These are phyloP conservation scores for Trissolcus basalis DNA, from an alignment of 1,140 invertebrate genomes.

Conservation along the genomic window DNA sequence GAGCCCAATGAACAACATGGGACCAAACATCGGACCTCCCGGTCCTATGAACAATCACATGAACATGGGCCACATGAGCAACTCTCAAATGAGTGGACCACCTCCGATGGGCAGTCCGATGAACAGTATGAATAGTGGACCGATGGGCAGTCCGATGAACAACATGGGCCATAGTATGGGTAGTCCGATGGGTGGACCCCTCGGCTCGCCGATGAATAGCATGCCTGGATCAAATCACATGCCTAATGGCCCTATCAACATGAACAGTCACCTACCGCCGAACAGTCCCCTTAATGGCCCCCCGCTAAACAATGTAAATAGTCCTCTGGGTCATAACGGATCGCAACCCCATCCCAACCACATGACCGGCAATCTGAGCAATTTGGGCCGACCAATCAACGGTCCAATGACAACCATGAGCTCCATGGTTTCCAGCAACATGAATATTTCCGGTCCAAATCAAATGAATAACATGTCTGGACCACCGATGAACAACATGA, in stretches of 20 bases:
- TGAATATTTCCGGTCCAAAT: conserved; percentile 72
- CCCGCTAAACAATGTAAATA: conserved; percentile 73
- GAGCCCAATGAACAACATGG: conserved; percentile 83
- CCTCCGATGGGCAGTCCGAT: conserved; percentile 84
- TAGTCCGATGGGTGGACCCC: conserved; percentile 73
- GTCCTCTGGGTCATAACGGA: conserved; percentile 73
- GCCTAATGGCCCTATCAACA: conserved; percentile 73
- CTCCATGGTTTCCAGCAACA: conserved; percentile 77
- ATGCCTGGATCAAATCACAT: conserved; percentile 72
- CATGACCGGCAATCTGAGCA: conserved; percentile 76
- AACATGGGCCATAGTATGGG: conserved; percentile 75
- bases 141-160: conserved; percentile 79
- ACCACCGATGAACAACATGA: conserved; percentile 77
- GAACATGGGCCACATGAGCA: conserved; percentile 84
- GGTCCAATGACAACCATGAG: conserved; percentile 80
- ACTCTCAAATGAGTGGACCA: conserved; percentile 81
- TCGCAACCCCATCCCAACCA: conserved; percentile 78
- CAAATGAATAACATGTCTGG: conserved; percentile 77
- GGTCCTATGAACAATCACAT: conserved; percentile 79
- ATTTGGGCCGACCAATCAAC: conserved; percentile 78
- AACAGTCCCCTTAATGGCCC: conserved; percentile 74
- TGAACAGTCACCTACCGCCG: conserved; percentile 74
- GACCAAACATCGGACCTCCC: conserved; percentile 72
- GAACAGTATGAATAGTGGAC: conserved; percentile 81
- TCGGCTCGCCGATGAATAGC: conserved; percentile 73